These are phyloP conservation scores for Manis crassicaudata DNA, from an alignment of 2,797 vertebrate genomes.

Conservation along the genomic window DNA sequence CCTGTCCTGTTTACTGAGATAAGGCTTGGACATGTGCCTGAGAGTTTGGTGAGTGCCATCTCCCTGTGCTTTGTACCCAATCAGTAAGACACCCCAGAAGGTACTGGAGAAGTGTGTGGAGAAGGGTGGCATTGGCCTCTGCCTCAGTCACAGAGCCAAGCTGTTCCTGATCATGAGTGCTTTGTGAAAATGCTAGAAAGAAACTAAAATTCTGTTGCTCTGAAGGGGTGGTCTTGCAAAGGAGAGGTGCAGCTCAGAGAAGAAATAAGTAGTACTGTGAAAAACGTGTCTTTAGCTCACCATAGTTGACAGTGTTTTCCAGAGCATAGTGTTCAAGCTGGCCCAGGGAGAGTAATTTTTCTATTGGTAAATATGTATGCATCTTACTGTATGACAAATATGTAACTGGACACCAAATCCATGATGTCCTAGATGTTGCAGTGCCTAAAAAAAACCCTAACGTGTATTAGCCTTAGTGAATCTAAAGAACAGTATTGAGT, in stretches of 20 bases:
- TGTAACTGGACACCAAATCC: neutral
- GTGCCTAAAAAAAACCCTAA: neutral
- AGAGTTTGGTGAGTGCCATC: neutral
- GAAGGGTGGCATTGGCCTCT: neutral
- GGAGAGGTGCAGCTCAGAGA: neutral
- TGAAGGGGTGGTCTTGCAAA: neutral
- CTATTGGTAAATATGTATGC: neutral
- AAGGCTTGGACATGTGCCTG: neutral
- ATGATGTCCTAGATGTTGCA: slow-evolving; percentile 21
- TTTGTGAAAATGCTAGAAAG: slow-evolving; percentile 32
- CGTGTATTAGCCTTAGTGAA: neutral
- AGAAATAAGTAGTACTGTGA: neutral
- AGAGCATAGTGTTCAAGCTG: neutral
- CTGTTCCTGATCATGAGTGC: neutral
- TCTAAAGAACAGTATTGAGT: neutral
- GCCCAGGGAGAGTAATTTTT: neutral
- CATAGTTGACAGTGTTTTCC: neutral
- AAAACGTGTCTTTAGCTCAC: neutral
- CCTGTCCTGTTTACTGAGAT: neutral
- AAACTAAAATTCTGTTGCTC: neutral
- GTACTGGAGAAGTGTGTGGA: neutral
- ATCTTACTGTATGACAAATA: slow-evolving; percentile 16
- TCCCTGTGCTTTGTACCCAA: neutral
- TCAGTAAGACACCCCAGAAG: neutral
- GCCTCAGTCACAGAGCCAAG: neutral